Percentiles rank a stretch among this genome's conserved stretches.
phyloP scores from a whole-genome alignment of 1,140 invertebrate species.

The Propsilocerus akamusi region DNA sequence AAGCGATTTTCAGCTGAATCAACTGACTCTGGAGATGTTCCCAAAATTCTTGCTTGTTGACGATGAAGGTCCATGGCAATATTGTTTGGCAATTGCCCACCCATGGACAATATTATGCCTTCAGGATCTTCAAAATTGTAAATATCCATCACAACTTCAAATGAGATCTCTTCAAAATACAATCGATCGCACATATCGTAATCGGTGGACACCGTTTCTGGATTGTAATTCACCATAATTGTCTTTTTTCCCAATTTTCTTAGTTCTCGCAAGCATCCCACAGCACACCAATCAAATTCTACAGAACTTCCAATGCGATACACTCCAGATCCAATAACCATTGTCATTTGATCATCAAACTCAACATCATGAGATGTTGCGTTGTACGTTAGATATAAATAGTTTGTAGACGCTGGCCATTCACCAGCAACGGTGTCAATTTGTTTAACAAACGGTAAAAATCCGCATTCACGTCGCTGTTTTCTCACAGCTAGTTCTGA shows the following conservation, averaged over 20 bases:
- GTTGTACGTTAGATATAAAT: conserved; percentile 95
- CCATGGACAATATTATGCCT: conserved; percentile 94
- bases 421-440: conserved; percentile 99
- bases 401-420: conserved; percentile 97
- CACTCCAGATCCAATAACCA: conserved; percentile 90
- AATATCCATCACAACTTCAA: conserved; percentile 98
- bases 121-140: conserved; percentile 84
- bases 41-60: conserved; percentile 62
- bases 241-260: conserved; percentile 68
- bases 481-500: conserved; percentile 64
- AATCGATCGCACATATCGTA: conserved; percentile 98
- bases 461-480: conserved; percentile 46
- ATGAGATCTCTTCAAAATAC: conserved; percentile 99
- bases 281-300: conserved; percentile 99
- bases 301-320: conserved; percentile 98
- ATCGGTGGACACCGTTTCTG: conserved; percentile 98
- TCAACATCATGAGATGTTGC: conserved; percentile 69
- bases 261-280: conserved; percentile 85
- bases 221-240: conserved; percentile 99
- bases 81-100: conserved; percentile 96
- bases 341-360: conserved; percentile 62
- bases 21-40: conserved; percentile 89
- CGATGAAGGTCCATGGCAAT: conserved; percentile 94
- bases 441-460: conserved; percentile 86
- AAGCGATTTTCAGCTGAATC: conserved; percentile 97